phyloP scores from a whole-genome alignment of 2,888 invertebrate genomes.

The Pardosa pseudoannulata region DNA sequence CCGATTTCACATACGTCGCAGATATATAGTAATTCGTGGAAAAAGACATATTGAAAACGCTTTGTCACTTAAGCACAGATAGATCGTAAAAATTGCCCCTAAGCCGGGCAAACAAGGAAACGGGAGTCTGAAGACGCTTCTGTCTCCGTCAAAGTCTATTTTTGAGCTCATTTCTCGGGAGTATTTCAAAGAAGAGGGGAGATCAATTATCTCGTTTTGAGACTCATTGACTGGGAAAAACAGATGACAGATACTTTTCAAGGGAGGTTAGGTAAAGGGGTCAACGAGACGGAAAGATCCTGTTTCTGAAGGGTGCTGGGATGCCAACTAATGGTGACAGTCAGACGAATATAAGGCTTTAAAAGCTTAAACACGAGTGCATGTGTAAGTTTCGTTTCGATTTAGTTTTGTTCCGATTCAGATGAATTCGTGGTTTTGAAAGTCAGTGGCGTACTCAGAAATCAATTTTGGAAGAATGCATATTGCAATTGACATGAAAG shows the following conservation, averaged over 20 bases:
- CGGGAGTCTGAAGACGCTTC: not conserved
- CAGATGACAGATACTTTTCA: slow-evolving; percentile 53
- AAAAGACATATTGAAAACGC: too few relatives aligned
- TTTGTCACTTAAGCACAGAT: too few relatives aligned
- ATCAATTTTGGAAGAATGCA: too few relatives aligned
- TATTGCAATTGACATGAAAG: too few relatives aligned
- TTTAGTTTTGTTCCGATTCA: too few relatives aligned
- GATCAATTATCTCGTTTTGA: slow-evolving; percentile 64
- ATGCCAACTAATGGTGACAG: not conserved
- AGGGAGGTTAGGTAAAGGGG: slow-evolving; percentile 41
- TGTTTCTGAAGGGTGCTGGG: slow-evolving; percentile 31
- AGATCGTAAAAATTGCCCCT: too few relatives aligned
- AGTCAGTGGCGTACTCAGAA: too few relatives aligned
- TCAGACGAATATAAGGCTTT: not conserved
- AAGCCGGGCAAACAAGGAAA: not conserved
- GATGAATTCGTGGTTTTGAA: too few relatives aligned
- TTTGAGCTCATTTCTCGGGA: not conserved
- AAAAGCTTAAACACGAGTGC: too few relatives aligned
- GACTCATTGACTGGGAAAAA: slow-evolving; percentile 49
- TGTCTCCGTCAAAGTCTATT: not conserved
- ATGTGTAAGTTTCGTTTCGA: too few relatives aligned
- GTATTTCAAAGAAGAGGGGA: slow-evolving; percentile 29
- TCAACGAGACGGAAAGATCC: slow-evolving; percentile 38
- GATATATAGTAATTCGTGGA: too few relatives aligned
- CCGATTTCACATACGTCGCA: too few relatives aligned